A percentile compares a stretch with the other conserved stretches of the same genome.
Conservation (phyloP, 2,113 vertebrate genomes). For the Cygnus atratus region DNA sequence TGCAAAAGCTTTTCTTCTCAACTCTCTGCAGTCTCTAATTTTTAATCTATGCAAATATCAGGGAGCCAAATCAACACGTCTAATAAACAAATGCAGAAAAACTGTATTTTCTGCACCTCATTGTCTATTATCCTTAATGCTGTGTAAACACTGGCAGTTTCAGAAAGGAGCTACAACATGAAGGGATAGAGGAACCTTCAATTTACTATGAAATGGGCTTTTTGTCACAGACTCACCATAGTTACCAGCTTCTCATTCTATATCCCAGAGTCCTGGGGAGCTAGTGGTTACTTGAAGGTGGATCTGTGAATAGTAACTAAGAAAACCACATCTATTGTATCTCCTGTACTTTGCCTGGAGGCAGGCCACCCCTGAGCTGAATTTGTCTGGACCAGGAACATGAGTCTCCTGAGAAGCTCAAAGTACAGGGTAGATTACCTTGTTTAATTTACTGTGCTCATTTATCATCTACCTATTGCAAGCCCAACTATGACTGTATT, state of each 20-base stretch:
- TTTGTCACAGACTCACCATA: background rate
- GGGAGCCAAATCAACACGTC: background rate
- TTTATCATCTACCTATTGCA: background rate
- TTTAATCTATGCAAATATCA: background rate
- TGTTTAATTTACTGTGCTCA: background rate
- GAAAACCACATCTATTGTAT: background rate
- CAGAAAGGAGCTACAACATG: background rate
- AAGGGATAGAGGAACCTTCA: accelerated
- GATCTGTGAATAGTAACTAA: background rate
- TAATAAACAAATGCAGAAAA: background rate
- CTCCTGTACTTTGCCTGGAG: background rate
- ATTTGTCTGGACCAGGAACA: background rate
- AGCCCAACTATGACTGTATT: background rate
- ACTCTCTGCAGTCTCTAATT: background rate
- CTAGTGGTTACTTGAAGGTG: background rate
- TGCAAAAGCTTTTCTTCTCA: background rate
- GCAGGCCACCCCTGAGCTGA: background rate
- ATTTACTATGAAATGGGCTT: background rate
- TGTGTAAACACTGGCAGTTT: background rate
- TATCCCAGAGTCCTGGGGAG: background rate
- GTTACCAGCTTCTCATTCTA: background rate
- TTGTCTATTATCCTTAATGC: background rate
- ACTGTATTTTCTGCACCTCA: background rate
- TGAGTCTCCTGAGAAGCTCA: background rate
- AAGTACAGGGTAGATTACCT: background rate